phyloP scores from a whole-genome alignment of 2,888 invertebrate species.

The Agrotis segetum region DNA sequence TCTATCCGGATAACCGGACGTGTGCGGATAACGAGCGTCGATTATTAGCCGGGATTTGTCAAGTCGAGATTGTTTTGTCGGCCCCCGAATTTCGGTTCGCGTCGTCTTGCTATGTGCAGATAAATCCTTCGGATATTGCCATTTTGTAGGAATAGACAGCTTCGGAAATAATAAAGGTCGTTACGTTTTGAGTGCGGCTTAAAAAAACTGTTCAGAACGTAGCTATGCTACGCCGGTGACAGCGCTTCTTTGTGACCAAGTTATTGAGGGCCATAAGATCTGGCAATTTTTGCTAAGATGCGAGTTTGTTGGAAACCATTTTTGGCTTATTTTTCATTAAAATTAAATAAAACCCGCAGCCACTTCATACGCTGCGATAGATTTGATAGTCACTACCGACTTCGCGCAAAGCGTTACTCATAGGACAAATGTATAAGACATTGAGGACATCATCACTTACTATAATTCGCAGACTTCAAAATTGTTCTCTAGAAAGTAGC shows the following conservation, averaged over 20 bases:
- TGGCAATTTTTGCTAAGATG: too few species aligned
- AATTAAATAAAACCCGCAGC: too few species aligned
- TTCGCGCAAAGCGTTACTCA: too few species aligned
- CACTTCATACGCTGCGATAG: too few species aligned
- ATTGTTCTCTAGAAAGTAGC: background rate
- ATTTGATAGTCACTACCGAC: too few species aligned
- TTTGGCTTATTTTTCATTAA: too few species aligned
- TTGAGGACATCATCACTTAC: background rate
- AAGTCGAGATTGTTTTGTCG: slow-evolving; percentile 67
- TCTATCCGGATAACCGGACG: slow-evolving; percentile 60
- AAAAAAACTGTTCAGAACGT: background rate
- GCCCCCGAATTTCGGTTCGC: slow-evolving; percentile 50
- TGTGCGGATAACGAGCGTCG: slow-evolving; percentile 69
- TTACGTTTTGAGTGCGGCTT: slow-evolving; percentile 18
- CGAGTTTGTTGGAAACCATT: too few species aligned
- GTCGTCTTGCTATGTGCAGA: slow-evolving; percentile 40
- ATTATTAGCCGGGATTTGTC: slow-evolving; percentile 73
- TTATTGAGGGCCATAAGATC: too few species aligned
- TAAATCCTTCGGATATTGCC: slow-evolving; percentile 52
- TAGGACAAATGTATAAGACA: too few species aligned
- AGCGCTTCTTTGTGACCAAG: too few species aligned
- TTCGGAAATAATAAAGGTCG: slow-evolving; percentile 27
- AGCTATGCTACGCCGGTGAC: background rate
- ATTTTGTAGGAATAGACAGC: slow-evolving; percentile 18
- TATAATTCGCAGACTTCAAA: background rate